Evolutionary conservation across 1,140 invertebrate species (phyloP).

Genomic region (Homarus americanus): DNA sequence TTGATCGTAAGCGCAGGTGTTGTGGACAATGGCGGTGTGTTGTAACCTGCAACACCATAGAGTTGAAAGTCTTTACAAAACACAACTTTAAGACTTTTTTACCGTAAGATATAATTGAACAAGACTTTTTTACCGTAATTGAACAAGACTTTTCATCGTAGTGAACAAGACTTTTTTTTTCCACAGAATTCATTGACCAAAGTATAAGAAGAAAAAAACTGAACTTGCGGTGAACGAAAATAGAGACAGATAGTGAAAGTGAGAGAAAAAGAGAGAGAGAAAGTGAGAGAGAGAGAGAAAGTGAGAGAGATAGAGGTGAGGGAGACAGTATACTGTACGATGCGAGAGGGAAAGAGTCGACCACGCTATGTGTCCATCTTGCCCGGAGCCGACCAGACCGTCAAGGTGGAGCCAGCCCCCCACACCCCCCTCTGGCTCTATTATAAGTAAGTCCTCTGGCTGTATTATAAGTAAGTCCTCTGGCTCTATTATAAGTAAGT

Average conservation of each 20-base stretch:
- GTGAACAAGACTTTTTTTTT: no score
- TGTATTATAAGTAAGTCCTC: not conserved
- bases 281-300: not conserved
- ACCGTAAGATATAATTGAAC: no score
- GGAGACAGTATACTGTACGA: not conserved
- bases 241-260: slow-evolving; percentile 5
- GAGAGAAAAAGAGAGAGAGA: slow-evolving; percentile 2
- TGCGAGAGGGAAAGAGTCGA: not conserved
- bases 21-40: no score
- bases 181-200: no score
- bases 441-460: slow-evolving; percentile 6
- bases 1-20: no score
- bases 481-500: not conserved
- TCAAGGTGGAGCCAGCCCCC: slow-evolving; percentile 1
- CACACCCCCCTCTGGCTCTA: slow-evolving; percentile 41
- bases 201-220: no score
- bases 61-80: no score
- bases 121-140: no score
- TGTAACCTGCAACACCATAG: no score
- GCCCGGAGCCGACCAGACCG: not conserved
- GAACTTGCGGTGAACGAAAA: not conserved
- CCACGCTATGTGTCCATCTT: slow-evolving; percentile 23
- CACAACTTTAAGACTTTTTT: no score
- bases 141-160: no score
- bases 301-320: not conserved